Evolutionary conservation across 2,113 vertebrate species (phyloP), one percentile per base, ranked within the genome.

Genomic region (Gobius niger): DNA sequence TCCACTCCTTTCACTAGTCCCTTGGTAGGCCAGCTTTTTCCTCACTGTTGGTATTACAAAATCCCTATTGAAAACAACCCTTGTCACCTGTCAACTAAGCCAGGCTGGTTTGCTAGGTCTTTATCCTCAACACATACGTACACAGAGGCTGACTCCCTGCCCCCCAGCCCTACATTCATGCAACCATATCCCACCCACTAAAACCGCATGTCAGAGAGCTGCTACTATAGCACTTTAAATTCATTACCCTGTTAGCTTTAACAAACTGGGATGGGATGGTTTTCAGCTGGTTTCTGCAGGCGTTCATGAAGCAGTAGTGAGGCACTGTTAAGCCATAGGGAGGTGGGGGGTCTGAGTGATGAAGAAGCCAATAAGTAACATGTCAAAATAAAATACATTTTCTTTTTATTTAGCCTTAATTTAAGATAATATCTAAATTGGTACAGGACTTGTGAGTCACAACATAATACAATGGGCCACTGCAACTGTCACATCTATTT

Each of bases 11-110:
- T 94, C 91, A 93, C 68, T 72, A 73, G 89, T 91, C 86, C 87
- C 90, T 91, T 86, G 91, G 89, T 92, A 87, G 73, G 88, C 84
- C 67, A 65, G 87, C 88, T 89, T 91, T 92, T 88, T 88, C 89
- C 90, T 89, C 91, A 82, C 88, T 93, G 93, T 93, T 92, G 91
- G 90, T 94, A 93, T 93, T 93, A 94, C 93, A 93, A 94, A 93
- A 94, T 94, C 93, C 92, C 93, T 84, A 91, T 94, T 94, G 80
- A 94, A 77, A 88, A 88, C 90, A 92, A 93, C 90, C 88, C 93
- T 93, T 94, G 93, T 94, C 93, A 94, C 92, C 93, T 94, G 93
- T 94, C 93, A 94, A 85, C 92, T 93, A 93, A 94, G 93, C 92
- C 91, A 84, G 92, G 85, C 91, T 89, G 89, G 87, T 90, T 92